Evolutionary conservation across 2,888 invertebrate genomes (phyloP).

Genomic region (Caenorhabditis plicata): DNA sequence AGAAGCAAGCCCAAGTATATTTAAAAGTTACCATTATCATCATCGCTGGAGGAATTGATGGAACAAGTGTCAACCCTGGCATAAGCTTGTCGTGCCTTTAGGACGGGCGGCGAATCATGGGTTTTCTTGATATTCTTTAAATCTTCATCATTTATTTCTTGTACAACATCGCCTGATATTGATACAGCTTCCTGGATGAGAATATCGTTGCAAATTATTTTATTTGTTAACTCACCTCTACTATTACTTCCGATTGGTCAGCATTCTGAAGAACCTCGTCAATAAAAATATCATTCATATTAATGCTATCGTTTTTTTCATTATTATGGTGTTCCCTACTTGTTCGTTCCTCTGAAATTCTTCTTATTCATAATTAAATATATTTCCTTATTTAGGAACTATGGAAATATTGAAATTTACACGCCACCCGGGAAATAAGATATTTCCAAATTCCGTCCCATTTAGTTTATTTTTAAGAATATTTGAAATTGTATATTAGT

Average conservation of each 20-base stretch:
- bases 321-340: too few relatives aligned
- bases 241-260: constrained; percentile 7
- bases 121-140: constrained; percentile 13
- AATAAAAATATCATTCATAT: constrained; percentile 30
- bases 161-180: constrained; percentile 25
- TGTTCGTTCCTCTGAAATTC: too few relatives aligned
- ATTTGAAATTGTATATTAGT: too few relatives aligned
- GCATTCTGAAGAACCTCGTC: constrained; percentile 1
- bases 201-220: too few relatives aligned
- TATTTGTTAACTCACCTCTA: constrained; percentile 8
- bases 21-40: constrained; percentile 7
- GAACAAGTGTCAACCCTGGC: constrained; percentile 16
- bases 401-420: too few relatives aligned
- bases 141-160: constrained; percentile 23
- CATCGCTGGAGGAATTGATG: constrained; percentile 5
- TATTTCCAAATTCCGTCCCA: too few relatives aligned
- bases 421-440: too few relatives aligned
- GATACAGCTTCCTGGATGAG: constrained; percentile 17
- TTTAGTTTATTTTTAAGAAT: too few relatives aligned
- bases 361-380: too few relatives aligned
- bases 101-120: constrained; percentile 2
- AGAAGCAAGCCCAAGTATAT: too few relatives aligned
- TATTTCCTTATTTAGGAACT: too few relatives aligned
- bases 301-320: constrained; percentile 12
- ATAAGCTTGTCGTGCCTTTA: constrained; percentile 19